Percentiles rank a stretch among this genome's conserved stretches.
These are phyloP conservation scores for Carapus acus DNA, from an alignment of 2,797 vertebrate species.

Conservation along the genomic window DNA sequence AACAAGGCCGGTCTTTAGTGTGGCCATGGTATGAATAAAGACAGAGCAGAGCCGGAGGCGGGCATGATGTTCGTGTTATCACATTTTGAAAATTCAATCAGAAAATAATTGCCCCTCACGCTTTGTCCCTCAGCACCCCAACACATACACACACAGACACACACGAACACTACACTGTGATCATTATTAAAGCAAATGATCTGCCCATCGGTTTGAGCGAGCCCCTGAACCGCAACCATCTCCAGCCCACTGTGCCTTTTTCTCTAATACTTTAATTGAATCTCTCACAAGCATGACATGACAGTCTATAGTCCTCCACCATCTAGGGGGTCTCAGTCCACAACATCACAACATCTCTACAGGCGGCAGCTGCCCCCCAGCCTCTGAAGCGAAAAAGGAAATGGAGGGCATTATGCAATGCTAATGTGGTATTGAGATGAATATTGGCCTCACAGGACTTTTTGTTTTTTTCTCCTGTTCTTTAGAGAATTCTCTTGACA, in stretches of 20 bases:
- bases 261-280: slow-evolving; percentile 42
- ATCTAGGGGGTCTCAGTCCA: slow-evolving; percentile 12
- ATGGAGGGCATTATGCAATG: slow-evolving; percentile 55
- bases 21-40: neutral
- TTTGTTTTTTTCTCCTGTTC: neutral
- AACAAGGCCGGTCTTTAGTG: too few species aligned
- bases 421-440: slow-evolving; percentile 53
- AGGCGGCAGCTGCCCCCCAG: slow-evolving; percentile 46
- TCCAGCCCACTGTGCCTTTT: neutral
- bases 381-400: slow-evolving; percentile 48
- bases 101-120: too few species aligned
- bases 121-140: neutral
- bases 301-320: slow-evolving; percentile 26
- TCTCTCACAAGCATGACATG: slow-evolving; percentile 44
- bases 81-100: too few species aligned
- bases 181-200: slow-evolving; percentile 1
- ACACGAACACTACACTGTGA: neutral
- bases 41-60: neutral
- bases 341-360: slow-evolving; percentile 46
- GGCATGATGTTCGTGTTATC: neutral
- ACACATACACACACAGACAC: neutral
- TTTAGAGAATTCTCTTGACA: slow-evolving; percentile 42
- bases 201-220: slow-evolving; percentile 2
- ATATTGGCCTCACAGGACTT: slow-evolving; percentile 29
- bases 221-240: too few species aligned